Conservation (phyloP, 2,888 invertebrate species). For the Penaeus monodon region DNA sequence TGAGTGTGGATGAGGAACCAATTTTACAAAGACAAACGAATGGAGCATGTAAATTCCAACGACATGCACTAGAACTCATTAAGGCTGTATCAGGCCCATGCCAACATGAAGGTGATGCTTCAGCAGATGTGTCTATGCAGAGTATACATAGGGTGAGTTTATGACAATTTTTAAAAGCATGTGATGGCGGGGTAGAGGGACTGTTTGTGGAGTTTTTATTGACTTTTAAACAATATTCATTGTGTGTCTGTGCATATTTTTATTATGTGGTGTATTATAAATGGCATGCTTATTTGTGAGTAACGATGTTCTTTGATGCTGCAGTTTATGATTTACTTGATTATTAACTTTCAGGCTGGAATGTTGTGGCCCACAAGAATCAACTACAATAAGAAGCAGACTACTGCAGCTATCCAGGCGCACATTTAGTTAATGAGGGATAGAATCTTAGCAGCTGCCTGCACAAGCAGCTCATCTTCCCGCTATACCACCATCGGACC, state of each 20-base stretch:
- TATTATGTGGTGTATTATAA: too few relatives aligned
- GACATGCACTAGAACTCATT: conserved; percentile 89
- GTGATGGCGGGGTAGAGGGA: not conserved
- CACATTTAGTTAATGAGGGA: conserved; percentile 84
- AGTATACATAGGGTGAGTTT: conserved; percentile 85
- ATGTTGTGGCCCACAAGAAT: conserved; percentile 97
- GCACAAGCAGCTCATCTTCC: conserved; percentile 79
- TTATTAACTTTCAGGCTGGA: conserved; percentile 74
- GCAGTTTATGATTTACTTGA: not conserved
- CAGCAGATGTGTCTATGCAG: conserved; percentile 87
- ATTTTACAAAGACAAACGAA: conserved; percentile 95
- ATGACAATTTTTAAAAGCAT: not conserved
- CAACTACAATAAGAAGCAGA: conserved; percentile 92
- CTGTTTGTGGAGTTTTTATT: too few relatives aligned
- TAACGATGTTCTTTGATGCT: not conserved
- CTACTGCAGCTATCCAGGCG: conserved; percentile 91
- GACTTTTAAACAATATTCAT: too few relatives aligned
- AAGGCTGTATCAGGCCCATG: conserved; percentile 92
- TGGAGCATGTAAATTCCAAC: conserved; percentile 96
- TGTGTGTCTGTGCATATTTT: too few relatives aligned
- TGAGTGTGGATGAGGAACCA: conserved; percentile 92
- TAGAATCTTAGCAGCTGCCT: conserved; percentile 81
- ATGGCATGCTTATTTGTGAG: too few relatives aligned
- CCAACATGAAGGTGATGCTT: conserved; percentile 79
- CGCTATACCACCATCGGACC: conserved; percentile 65